Evolutionary conservation across 2,113 vertebrate genomes (phyloP).

Genomic region (Chloroceryle aenea): DNA sequence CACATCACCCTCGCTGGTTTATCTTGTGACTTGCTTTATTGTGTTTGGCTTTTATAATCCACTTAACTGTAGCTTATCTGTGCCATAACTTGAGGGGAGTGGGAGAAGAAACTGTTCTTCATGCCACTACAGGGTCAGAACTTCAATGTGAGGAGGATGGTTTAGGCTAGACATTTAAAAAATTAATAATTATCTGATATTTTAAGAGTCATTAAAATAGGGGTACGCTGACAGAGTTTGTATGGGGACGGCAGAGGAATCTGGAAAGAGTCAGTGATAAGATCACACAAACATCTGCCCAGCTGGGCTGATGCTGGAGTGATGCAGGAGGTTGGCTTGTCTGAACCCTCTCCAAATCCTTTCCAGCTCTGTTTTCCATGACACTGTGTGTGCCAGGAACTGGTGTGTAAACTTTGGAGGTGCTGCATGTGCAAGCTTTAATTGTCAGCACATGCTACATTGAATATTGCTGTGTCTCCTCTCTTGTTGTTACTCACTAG

Average conservation of each 20-base stretch:
- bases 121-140: neutral
- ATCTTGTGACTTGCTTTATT: neutral
- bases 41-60: conserved; percentile 18
- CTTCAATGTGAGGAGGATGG: accelerated
- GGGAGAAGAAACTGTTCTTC: neutral
- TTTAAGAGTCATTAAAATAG: neutral
- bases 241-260: neutral
- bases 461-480: neutral
- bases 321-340: neutral
- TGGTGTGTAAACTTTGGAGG: neutral
- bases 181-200: neutral
- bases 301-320: neutral
- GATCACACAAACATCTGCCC: neutral
- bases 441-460: neutral
- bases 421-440: neutral
- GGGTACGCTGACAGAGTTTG: neutral
- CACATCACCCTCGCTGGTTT: neutral
- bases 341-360: neutral
- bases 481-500: neutral
- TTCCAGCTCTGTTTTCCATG: neutral
- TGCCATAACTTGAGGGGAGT: neutral
- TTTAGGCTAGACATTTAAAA: neutral
- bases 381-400: neutral
- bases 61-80: neutral
- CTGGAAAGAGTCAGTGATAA: neutral